Conservation (phyloP, 2,888 invertebrate genomes). For the Crematogaster levior region DNA sequence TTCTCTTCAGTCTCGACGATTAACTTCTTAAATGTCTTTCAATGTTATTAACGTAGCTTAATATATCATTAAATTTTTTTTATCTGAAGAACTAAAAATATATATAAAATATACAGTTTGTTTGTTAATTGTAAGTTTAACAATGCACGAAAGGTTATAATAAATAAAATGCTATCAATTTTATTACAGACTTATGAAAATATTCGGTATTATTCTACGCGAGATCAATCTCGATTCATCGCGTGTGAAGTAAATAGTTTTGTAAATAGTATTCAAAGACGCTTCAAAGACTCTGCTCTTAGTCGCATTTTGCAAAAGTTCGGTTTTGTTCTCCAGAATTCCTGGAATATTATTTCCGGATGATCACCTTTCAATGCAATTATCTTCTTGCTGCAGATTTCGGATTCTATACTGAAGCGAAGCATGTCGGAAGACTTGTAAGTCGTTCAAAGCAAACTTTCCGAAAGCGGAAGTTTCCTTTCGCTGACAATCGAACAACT, state of each 20-base stretch:
- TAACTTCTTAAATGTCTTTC: not conserved
- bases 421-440: constrained; percentile 5
- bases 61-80: not conserved
- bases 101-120: not conserved
- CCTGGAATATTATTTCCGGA: constrained; percentile 21
- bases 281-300: not conserved
- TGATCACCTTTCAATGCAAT: constrained; percentile 38
- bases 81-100: not conserved
- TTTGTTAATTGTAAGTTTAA: not conserved
- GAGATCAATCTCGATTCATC: not conserved
- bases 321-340: not conserved
- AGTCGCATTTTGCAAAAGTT: not conserved
- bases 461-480: constrained; percentile 35
- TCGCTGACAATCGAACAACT: constrained; percentile 26
- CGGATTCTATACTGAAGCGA: constrained; percentile 4
- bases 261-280: not conserved
- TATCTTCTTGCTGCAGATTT: constrained; percentile 19
- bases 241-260: not conserved
- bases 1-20: not conserved
- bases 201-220: not conserved
- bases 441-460: constrained; percentile 37
- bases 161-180: not conserved
- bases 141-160: not conserved
- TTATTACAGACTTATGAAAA: not conserved
- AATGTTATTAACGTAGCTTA: not conserved